Conservation (phyloP, 1,140 invertebrate species). For the Megathymus violae region DNA sequence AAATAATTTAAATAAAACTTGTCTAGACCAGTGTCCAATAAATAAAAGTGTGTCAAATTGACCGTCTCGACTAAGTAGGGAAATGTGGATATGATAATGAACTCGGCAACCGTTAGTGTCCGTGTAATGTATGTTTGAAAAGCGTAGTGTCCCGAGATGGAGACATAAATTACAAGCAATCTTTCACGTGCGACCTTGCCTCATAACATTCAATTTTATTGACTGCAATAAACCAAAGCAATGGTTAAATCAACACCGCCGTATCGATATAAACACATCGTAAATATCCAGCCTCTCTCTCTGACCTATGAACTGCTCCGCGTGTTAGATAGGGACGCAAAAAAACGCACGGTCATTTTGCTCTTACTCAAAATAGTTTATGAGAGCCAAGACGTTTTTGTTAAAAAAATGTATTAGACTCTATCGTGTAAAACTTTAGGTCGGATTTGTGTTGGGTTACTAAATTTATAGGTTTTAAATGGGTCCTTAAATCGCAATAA, state of each 20-base stretch:
- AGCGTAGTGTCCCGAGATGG: conserved; percentile 53
- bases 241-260: conserved; percentile 80
- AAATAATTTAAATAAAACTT: no score
- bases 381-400: conserved; percentile 54
- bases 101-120: neutral
- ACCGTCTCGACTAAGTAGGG: no score
- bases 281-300: conserved; percentile 70
- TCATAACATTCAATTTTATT: conserved; percentile 82
- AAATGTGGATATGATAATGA: no score
- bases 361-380: conserved; percentile 79
- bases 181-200: conserved; percentile 78
- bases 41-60: no score
- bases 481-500: conserved; percentile 84
- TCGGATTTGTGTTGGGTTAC: conserved; percentile 39
- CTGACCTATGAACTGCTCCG: conserved; percentile 38
- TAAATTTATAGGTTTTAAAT: conserved; percentile 82
- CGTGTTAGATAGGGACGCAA: conserved; percentile 50
- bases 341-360: conserved; percentile 61
- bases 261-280: conserved; percentile 79
- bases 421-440: conserved; percentile 38
- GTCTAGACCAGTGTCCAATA: no score
- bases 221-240: conserved; percentile 82
- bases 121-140: conserved; percentile 35
- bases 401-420: conserved; percentile 42
- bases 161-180: conserved; percentile 76